Base-by-base conservation (phyloP, 2,797 vertebrate species). In the Avahi laniger region DNA sequence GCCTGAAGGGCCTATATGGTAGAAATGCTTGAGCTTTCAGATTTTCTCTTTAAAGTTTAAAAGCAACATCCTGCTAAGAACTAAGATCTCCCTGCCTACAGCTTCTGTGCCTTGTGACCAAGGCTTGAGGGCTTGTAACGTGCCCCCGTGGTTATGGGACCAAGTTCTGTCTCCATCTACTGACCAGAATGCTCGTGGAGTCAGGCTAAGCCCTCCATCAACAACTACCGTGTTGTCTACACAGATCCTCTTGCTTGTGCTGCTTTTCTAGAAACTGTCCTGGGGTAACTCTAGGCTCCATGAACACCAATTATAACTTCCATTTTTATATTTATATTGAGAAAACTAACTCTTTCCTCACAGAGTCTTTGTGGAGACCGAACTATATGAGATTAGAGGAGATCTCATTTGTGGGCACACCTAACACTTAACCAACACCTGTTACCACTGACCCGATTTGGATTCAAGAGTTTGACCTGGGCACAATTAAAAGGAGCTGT, bases 1-100 rank as follows among this genome's bases (percentile, higher is more conserved):
- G 67, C 69, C 54, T 70, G 72, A 65, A 94, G 70, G 26, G 7
- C 33, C 30, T 93, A 92, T 97, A 79, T 46, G 84, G 52, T 50
- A 61, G 61, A 61, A 88, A 43, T 76, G 52, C 80, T 80, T 46
- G 41, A 65, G 70, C 20, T 50, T 82, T 67, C 30, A 65, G 63
- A 26, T 73, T 93, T 89, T 70, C 73, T 46, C 76, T 81, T 69
- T 65, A 91, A 73, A 79, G 85, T 61, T 65, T 54, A 50, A 70
- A 35, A 82, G 69, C 10, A 57, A 54, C 24, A 35, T 28, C 88
- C 73, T 65, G 28, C 18, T 35, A 20, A 72, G 69, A 92, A 46
- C 3, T 38, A 24, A 50, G 54, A 57, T 28, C 1, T 57, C 46
- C 15, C 33, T 38, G 48, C 69, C 46, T 61, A 4, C 17, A 57